These are phyloP conservation scores for Oscheius sp. DNA, from an alignment of 1,140 invertebrate species.

Conservation along the genomic window DNA sequence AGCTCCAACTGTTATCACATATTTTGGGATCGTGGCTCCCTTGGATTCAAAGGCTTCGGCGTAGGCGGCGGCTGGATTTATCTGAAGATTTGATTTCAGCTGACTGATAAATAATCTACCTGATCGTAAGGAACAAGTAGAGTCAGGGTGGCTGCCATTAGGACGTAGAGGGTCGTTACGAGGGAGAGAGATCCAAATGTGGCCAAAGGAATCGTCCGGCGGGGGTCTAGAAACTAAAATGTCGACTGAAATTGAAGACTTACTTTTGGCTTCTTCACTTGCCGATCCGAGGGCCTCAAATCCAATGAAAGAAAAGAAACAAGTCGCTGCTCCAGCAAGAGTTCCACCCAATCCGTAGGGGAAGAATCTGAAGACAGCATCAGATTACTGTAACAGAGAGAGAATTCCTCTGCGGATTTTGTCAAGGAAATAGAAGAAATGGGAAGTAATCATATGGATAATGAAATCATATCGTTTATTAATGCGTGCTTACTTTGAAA, in stretches of 20 bases:
- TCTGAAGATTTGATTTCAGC: constrained; percentile 31
- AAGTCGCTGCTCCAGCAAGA: constrained; percentile 77
- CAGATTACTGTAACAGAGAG: too few relatives aligned
- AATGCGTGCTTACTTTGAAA: constrained; percentile 64
- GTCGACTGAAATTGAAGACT: background rate
- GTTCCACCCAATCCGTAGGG: constrained; percentile 76
- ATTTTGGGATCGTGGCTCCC: constrained; percentile 75
- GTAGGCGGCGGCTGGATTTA: constrained; percentile 75
- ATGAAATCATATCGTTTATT: too few relatives aligned
- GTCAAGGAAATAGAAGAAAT: too few relatives aligned
- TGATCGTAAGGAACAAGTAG: constrained; percentile 73
- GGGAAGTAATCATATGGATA: too few relatives aligned
- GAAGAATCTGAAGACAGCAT: constrained; percentile 66
- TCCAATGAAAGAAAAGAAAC: constrained; percentile 85
- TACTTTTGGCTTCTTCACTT: constrained; percentile 54
- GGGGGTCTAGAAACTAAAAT: constrained; percentile 67
- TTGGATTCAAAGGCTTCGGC: constrained; percentile 76
- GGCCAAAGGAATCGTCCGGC: constrained; percentile 75
- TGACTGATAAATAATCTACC: constrained; percentile 12
- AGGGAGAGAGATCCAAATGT: constrained; percentile 76
- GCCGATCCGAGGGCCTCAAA: constrained; percentile 85
- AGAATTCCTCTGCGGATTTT: background rate
- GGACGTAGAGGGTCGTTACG: constrained; percentile 75
- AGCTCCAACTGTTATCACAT: constrained; percentile 80
- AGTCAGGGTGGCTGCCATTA: constrained; percentile 79